A percentile compares a stretch with the other conserved stretches of the same genome.
phyloP scores from a whole-genome alignment of 2,888 invertebrate species.

The Listrodromus nycthemerus region DNA sequence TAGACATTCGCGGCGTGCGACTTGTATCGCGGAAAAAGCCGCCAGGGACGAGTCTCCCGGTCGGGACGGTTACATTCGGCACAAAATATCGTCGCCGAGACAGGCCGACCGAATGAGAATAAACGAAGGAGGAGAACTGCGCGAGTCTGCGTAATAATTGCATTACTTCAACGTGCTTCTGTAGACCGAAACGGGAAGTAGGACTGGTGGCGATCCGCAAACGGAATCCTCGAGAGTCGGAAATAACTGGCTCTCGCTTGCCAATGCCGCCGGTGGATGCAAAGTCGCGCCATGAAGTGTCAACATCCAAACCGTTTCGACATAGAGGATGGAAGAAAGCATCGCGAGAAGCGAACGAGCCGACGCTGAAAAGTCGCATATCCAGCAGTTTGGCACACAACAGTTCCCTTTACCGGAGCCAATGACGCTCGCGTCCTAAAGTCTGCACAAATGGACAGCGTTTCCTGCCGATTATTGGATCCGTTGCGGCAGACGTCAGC shows the following conservation, averaged over 20 bases:
- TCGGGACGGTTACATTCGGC: constrained; percentile 19
- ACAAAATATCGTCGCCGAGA: constrained; percentile 36
- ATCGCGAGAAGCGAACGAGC: constrained; percentile 5
- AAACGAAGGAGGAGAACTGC: constrained; percentile 15
- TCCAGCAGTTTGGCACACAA: constrained; percentile 27
- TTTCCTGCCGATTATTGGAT: neutral
- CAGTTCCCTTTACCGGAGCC: constrained; percentile 19
- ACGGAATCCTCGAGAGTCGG: constrained; percentile 8
- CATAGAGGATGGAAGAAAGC: neutral
- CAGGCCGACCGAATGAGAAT: constrained; percentile 1
- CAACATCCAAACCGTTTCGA: neutral
- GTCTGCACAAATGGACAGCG: neutral
- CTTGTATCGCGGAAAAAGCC: constrained; percentile 32
- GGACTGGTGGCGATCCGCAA: constrained; percentile 10
- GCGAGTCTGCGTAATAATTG: constrained; percentile 4
- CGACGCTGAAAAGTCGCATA: neutral
- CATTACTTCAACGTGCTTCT: constrained; percentile 23
- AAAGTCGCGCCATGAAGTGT: constrained; percentile 22
- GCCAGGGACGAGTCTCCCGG: constrained; percentile 32
- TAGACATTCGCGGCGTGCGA: neutral
- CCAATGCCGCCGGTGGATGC: neutral
- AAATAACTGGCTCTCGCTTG: neutral
- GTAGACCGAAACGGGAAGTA: neutral
- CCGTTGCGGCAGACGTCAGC: neutral
- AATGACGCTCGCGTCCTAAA: constrained; percentile 3